Evolutionary conservation across 2,888 invertebrate species (phyloP).

Genomic region (Cephus nigrinus): DNA sequence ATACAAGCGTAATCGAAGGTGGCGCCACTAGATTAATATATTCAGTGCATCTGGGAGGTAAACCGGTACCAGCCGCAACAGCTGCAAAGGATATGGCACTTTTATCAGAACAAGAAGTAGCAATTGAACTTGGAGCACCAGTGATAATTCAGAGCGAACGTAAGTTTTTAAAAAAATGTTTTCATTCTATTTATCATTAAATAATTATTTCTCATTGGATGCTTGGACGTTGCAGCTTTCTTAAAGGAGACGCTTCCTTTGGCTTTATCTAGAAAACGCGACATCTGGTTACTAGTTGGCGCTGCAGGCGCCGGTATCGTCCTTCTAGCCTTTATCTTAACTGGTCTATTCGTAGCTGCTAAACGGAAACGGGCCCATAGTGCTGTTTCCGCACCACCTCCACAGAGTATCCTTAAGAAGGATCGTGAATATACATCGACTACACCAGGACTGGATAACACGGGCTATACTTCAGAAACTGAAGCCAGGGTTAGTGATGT

Average conservation of each 20-base stretch:
- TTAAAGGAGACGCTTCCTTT: conserved; percentile 75
- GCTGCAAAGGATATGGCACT: conserved; percentile 87
- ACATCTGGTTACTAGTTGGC: conserved; percentile 75
- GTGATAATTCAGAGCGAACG: conserved; percentile 88
- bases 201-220: conserved; percentile 3
- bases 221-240: conserved; percentile 70
- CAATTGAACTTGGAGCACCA: conserved; percentile 78
- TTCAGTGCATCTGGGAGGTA: conserved; percentile 82
- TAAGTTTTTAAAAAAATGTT: conserved; percentile 67
- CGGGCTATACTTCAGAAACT: conserved; percentile 57
- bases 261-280: conserved; percentile 69
- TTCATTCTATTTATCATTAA: background rate
- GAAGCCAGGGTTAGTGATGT: conserved; percentile 49
- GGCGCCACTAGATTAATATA: conserved; percentile 72
- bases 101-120: conserved; percentile 82
- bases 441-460: conserved; percentile 52
- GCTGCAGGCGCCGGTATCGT: conserved; percentile 73
- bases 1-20: conserved; percentile 49
- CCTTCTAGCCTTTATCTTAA: conserved; percentile 66
- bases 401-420: conserved; percentile 48
- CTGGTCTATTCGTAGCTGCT: conserved; percentile 46
- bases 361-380: conserved; percentile 58
- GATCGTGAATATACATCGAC: conserved; percentile 48
- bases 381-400: conserved; percentile 48
- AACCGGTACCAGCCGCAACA: conserved; percentile 82